Conservation (phyloP, 2,888 invertebrate genomes). For the Epinotia brunnichana region DNA sequence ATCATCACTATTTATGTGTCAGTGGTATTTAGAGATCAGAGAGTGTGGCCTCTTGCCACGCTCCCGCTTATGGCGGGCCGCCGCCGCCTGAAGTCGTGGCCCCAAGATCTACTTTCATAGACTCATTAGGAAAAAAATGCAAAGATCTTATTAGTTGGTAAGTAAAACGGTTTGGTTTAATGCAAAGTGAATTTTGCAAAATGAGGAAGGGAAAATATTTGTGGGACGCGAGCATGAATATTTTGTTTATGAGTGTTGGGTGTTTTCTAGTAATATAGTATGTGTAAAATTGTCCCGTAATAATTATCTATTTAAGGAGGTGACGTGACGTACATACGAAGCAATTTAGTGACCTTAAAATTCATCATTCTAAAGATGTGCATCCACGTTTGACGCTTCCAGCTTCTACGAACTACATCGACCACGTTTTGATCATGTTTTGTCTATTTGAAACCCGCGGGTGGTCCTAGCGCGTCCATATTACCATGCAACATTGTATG, state of each 20-base stretch:
- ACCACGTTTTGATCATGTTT: constrained; percentile 13
- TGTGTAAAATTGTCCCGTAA: no score
- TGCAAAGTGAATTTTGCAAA: background rate
- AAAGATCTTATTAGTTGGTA: background rate
- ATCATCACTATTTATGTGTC: no score
- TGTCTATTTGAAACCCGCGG: constrained; percentile 50
- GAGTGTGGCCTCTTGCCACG: no score
- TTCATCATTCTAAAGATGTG: no score
- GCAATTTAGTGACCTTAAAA: background rate
- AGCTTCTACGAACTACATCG: constrained; percentile 1
- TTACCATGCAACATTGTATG: constrained; percentile 56
- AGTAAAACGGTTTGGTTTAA: background rate
- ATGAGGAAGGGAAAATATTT: background rate
- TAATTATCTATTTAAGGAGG: no score
- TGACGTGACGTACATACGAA: background rate
- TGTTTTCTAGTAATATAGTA: no score
- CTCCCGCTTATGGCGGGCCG: no score
- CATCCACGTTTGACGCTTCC: background rate
- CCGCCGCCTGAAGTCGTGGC: background rate
- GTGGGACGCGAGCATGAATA: no score
- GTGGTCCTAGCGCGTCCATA: constrained; percentile 53
- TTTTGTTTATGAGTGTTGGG: no score
- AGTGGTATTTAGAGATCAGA: no score
- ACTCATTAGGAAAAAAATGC: constrained; percentile 9
- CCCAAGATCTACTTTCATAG: background rate